Evolutionary conservation across 2,888 invertebrate genomes (phyloP).

Genomic region (Ophion costatus): DNA sequence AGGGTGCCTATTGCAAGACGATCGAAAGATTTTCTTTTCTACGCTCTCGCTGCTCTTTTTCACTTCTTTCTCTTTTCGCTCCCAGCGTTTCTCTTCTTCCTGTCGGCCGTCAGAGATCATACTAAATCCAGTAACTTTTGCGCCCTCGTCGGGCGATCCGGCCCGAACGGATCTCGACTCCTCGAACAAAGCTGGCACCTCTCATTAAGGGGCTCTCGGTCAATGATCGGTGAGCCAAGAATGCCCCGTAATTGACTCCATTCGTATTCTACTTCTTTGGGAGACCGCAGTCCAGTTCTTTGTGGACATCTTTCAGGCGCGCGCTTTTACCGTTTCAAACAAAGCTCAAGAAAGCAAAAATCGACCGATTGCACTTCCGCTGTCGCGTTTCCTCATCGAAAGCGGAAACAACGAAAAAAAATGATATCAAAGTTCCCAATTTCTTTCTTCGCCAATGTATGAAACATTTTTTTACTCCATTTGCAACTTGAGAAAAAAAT

Average conservation of each 20-base stretch:
- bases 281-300: background rate
- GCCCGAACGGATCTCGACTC: slow-evolving; percentile 11
- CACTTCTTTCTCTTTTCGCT: slow-evolving; percentile 20
- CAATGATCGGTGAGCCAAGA: slow-evolving; percentile 22
- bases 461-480: background rate
- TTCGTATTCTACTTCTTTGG: background rate
- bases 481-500: too few relatives aligned
- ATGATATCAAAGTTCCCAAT: too few relatives aligned
- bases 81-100: background rate
- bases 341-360: too few relatives aligned
- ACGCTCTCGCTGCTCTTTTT: slow-evolving; percentile 3
- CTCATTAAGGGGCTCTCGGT: slow-evolving; percentile 23
- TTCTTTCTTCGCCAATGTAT: background rate
- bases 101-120: background rate
- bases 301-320: background rate
- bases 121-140: slow-evolving; percentile 45
- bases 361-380: too few relatives aligned
- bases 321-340: too few relatives aligned
- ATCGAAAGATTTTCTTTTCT: slow-evolving; percentile 50
- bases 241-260: slow-evolving; percentile 20
- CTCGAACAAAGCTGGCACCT: slow-evolving; percentile 27
- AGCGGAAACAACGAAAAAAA: too few relatives aligned
- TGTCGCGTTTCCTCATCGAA: too few relatives aligned
- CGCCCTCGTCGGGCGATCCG: slow-evolving; percentile 32
- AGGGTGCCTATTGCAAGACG: slow-evolving; percentile 9